Conservation (phyloP, 2,113 vertebrate species). For the Galbula dea region DNA sequence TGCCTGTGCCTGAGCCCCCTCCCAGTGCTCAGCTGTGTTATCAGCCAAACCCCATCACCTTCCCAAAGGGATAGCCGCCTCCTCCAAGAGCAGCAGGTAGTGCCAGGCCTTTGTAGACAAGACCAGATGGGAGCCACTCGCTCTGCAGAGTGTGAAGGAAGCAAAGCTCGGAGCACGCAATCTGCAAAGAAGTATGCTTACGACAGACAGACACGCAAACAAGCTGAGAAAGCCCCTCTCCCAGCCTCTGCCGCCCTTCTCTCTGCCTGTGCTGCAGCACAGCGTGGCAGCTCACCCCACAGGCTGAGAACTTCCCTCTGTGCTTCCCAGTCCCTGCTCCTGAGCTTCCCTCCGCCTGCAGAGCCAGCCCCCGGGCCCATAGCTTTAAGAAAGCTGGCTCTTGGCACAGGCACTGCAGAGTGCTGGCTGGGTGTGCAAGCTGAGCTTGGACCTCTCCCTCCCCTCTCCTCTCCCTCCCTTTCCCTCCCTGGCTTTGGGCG, state of each 20-base stretch:
- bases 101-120: background rate
- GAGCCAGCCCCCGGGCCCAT: background rate
- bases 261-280: background rate
- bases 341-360: background rate
- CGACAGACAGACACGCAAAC: background rate
- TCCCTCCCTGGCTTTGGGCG: slow-evolving; percentile 25
- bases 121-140: background rate
- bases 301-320: background rate
- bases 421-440: background rate
- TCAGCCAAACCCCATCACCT: background rate
- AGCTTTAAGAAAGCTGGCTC: slow-evolving; percentile 23
- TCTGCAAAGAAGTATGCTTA: background rate
- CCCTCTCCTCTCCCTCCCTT: slow-evolving; percentile 15
- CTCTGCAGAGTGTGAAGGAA: background rate
- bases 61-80: background rate
- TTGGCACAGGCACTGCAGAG: slow-evolving; percentile 39
- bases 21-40: background rate
- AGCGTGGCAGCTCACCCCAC: slow-evolving; percentile 21
- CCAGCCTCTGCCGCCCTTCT: background rate
- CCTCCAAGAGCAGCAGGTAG: background rate
- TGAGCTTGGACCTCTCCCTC: slow-evolving; percentile 18
- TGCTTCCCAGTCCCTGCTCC: background rate
- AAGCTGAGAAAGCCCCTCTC: background rate
- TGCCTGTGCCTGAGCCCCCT: background rate
- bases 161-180: background rate